Evolutionary conservation across 2,888 invertebrate genomes (phyloP).

Genomic region (Apocheima hispidaria): DNA sequence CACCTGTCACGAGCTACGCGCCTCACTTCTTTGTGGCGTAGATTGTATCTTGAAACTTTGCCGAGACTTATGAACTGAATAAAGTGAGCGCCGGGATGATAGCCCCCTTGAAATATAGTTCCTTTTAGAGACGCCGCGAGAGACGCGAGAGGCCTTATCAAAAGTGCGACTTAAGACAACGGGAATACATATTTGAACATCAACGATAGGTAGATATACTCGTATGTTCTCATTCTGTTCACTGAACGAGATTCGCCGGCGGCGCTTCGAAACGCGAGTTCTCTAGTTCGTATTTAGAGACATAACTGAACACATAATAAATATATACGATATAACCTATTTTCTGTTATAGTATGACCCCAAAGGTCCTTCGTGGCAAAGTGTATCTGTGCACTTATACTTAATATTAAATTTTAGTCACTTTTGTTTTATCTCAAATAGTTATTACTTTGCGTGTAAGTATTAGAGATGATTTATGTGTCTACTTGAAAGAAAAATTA

Average conservation of each 20-base stretch:
- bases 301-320: constrained; percentile 9
- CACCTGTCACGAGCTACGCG: constrained; percentile 60
- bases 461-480: constrained; percentile 9
- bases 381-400: neutral
- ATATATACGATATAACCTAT: neutral
- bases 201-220: constrained; percentile 22
- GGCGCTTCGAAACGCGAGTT: constrained; percentile 15
- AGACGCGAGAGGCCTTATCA: constrained; percentile 52
- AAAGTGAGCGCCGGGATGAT: constrained; percentile 56
- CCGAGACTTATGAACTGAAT: constrained; percentile 63
- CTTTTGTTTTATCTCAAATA: constrained; percentile 8
- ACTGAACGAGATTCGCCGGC: constrained; percentile 22
- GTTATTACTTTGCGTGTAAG: constrained; percentile 3
- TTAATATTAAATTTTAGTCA: neutral
- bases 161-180: constrained; percentile 47
- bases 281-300: constrained; percentile 16
- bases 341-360: constrained; percentile 3
- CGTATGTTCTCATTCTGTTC: constrained; percentile 27
- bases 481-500: constrained; percentile 7
- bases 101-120: constrained; percentile 54
- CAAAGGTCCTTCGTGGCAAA: constrained; percentile 3
- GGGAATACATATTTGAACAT: constrained; percentile 37
- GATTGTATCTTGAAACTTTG: constrained; percentile 72
- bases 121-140: constrained; percentile 49
- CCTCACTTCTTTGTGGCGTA: constrained; percentile 60